Evolutionary conservation across 2,113 vertebrate genomes (phyloP), one percentile per base, ranked within the genome.

Genomic region (Epinephelus lanceolatus): DNA sequence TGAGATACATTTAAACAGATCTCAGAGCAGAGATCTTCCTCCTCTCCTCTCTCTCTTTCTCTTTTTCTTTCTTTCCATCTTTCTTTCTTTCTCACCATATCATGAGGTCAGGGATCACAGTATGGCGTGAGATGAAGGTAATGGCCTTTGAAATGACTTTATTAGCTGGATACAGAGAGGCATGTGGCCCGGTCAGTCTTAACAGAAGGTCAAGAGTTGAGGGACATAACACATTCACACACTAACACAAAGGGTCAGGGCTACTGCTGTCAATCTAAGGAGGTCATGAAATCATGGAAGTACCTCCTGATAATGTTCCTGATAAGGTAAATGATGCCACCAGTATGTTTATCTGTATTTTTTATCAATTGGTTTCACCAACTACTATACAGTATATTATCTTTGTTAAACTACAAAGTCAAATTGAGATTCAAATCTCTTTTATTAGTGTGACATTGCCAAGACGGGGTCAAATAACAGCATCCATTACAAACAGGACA

Each of bases 121-220:
- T 23, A 6, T 13, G n/a, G 45, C 21, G 17, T 70, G 57, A 33
- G n/a, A 83, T 74, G 53, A 70, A 76, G 71, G 75, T 77, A 85
- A 86, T 78, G 71, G 72, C n/a, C 78, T 85, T 37, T 87, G 81
- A 88, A 85, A 88, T 86, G 56, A 75, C 63, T 69, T 59, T 11
- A 77, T 86, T 83, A 78, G 75, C 42, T 79, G 63, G 71, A 76
- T 23, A 55, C 52, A 79, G 71, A 27, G 69, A 59, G 78, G 72
- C 68, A 81, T 71, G 83, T 73, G 67, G 62, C 57, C 47, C 2
- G 5, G 71, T 80, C 37, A 12, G 70, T 60, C 25, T 40, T 62
- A 71, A 19, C 65, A 59, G 27, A 33, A 71, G 74, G 72, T 70
- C 69, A 30, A 57, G 76, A 40, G 78, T 60, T 62, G 57, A 83